Percentiles rank a stretch among this genome's conserved stretches.
These are phyloP conservation scores for Cosmopolites sordidus DNA, from an alignment of 2,888 invertebrate genomes.

Conservation along the genomic window DNA sequence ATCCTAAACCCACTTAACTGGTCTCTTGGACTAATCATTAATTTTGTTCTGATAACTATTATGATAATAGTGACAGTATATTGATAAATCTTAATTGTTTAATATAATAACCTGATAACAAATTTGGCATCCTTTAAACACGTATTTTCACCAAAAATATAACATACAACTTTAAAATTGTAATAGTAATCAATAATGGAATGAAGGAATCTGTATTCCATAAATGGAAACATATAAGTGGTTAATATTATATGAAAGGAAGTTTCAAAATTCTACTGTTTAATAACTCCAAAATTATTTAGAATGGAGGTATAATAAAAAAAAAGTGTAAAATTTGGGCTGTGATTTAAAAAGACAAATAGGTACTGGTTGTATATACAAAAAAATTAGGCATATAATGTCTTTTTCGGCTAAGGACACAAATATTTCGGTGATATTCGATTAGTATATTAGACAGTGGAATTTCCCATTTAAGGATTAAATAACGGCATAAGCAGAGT, in stretches of 20 bases:
- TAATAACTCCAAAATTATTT: slow-evolving; percentile 28
- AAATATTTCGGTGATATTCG: slow-evolving; percentile 21
- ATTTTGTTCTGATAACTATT: no score
- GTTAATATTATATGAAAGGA: neutral
- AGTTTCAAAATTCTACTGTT: slow-evolving; percentile 27
- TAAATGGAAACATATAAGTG: no score
- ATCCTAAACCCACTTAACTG: no score
- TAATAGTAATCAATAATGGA: no score
- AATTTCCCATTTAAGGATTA: slow-evolving; percentile 15
- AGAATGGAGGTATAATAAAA: slow-evolving; percentile 11
- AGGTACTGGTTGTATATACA: slow-evolving; percentile 23
- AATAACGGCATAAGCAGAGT: slow-evolving; percentile 15
- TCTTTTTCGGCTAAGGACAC: slow-evolving; percentile 15
- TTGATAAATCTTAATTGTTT: no score
- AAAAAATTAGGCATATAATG: slow-evolving; percentile 22
- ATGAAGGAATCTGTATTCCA: no score
- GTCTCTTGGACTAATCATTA: no score
- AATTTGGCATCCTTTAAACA: no score
- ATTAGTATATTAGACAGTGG: slow-evolving; percentile 28
- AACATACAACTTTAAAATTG: no score
- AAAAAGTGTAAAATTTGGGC: slow-evolving; percentile 24
- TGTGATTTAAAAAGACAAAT: slow-evolving; percentile 28
- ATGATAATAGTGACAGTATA: no score
- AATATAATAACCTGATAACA: no score
- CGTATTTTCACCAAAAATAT: no score